phyloP scores from a whole-genome alignment of 1,140 invertebrate species.

The Eriosoma lanigerum region DNA sequence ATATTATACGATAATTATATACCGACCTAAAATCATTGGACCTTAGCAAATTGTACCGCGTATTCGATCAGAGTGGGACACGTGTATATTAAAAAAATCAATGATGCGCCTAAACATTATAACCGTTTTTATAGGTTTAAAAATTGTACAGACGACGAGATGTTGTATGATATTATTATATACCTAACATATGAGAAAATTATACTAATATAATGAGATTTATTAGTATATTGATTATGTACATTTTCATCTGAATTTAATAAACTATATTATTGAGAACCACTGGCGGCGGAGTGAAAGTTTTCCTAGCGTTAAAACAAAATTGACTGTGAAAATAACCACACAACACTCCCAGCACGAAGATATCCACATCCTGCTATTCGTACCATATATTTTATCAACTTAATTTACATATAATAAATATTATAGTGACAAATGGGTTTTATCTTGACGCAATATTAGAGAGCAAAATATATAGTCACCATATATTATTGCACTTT shows the following conservation, averaged over 20 bases:
- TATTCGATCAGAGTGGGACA: neutral
- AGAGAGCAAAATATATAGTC: neutral
- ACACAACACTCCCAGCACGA: neutral
- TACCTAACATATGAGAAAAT: too few species aligned
- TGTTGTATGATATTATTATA: too few species aligned
- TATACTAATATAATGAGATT: too few species aligned
- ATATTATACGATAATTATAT: neutral
- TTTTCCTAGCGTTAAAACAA: neutral
- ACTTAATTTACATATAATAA: neutral
- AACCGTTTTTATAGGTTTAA: too few species aligned
- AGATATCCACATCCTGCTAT: slow-evolving; percentile 15
- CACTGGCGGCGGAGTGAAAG: slow-evolving; percentile 11
- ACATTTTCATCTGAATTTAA: too few species aligned
- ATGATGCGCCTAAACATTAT: too few species aligned
- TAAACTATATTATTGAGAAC: neutral
- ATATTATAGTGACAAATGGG: slow-evolving; percentile 6
- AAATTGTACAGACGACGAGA: too few species aligned
- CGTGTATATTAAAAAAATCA: neutral
- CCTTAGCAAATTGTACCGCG: neutral
- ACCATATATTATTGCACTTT: too few species aligned
- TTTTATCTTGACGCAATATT: neutral
- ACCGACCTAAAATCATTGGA: slow-evolving; percentile 21
- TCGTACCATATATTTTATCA: neutral
- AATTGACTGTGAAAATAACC: neutral
- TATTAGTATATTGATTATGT: too few species aligned